Percentiles rank a stretch among this genome's conserved stretches.
These are phyloP conservation scores for Ochropleura leucogaster DNA, from an alignment of 2,888 invertebrate species.

Conservation along the genomic window DNA sequence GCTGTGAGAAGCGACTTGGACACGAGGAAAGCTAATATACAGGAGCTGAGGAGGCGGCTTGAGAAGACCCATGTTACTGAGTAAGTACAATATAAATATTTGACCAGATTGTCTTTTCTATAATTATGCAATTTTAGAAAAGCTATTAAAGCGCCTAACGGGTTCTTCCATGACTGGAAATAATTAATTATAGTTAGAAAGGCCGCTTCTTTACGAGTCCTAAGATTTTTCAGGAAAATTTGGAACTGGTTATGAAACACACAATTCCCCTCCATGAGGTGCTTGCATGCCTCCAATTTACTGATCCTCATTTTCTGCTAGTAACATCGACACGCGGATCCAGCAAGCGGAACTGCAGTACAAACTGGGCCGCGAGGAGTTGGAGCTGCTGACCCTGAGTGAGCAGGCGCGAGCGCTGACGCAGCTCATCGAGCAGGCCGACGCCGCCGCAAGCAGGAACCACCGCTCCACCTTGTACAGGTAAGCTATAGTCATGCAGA, in stretches of 20 bases:
- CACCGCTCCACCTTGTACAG: slow-evolving; percentile 90
- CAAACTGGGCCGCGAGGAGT: slow-evolving; percentile 96
- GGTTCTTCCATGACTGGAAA: neutral
- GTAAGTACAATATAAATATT: slow-evolving; percentile 88
- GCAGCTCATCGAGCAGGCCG: slow-evolving; percentile 93
- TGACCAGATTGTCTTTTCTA: neutral
- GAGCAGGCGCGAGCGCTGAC: slow-evolving; percentile 95
- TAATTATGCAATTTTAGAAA: neutral
- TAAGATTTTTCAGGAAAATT: too few relatives aligned
- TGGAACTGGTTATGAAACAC: neutral
- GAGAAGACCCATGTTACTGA: slow-evolving; percentile 96
- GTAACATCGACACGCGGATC: slow-evolving; percentile 97
- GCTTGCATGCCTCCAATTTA: neutral
- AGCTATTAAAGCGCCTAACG: neutral
- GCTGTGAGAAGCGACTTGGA: slow-evolving; percentile 93
- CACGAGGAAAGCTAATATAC: slow-evolving; percentile 94
- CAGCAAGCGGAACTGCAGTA: slow-evolving; percentile 97
- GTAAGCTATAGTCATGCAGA: slow-evolving; percentile 73
- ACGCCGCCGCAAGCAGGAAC: slow-evolving; percentile 88
- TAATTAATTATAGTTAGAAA: neutral
- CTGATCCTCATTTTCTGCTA: slow-evolving; percentile 75
- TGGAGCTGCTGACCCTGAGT: slow-evolving; percentile 95
- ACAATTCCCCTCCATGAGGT: too few relatives aligned
- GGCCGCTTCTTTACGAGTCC: neutral
- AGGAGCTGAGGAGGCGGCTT: slow-evolving; percentile 94